Evolutionary conservation across 2,113 vertebrate genomes (phyloP).

Genomic region (Dasyprocta punctata): DNA sequence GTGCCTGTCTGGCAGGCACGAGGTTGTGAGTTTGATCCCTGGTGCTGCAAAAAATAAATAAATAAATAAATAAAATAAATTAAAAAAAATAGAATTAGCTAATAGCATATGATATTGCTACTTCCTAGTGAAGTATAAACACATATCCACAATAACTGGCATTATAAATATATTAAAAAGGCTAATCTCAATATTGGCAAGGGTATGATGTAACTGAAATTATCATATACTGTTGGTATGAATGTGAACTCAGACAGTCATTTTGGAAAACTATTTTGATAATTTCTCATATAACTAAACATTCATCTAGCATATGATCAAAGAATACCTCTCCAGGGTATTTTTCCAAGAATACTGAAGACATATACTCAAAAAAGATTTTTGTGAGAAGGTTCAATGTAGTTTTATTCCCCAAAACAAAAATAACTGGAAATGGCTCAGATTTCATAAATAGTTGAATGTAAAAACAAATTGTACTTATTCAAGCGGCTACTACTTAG

Average conservation of each 20-base stretch:
- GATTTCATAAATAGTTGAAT: neutral
- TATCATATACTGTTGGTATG: neutral
- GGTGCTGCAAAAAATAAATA: no score
- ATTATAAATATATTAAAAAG: neutral
- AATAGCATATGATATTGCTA: neutral
- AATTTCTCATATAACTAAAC: neutral
- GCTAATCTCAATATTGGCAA: neutral
- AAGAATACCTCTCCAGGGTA: neutral
- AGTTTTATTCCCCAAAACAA: neutral
- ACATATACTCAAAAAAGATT: neutral
- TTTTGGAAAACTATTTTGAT: neutral
- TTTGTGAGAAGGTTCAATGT: neutral
- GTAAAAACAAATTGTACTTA: neutral
- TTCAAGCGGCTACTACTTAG: neutral
- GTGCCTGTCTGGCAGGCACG: no score
- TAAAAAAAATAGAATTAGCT: neutral
- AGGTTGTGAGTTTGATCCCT: no score
- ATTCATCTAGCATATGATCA: neutral
- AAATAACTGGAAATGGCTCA: neutral
- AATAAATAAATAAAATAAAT: no score
- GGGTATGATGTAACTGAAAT: neutral
- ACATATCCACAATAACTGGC: neutral
- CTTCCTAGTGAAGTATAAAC: neutral
- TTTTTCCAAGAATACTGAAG: neutral
- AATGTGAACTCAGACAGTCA: neutral